Evolutionary conservation across 2,888 invertebrate genomes (phyloP), one percentile per base, ranked within the genome.

Genomic region (Parnassius glacialis): DNA sequence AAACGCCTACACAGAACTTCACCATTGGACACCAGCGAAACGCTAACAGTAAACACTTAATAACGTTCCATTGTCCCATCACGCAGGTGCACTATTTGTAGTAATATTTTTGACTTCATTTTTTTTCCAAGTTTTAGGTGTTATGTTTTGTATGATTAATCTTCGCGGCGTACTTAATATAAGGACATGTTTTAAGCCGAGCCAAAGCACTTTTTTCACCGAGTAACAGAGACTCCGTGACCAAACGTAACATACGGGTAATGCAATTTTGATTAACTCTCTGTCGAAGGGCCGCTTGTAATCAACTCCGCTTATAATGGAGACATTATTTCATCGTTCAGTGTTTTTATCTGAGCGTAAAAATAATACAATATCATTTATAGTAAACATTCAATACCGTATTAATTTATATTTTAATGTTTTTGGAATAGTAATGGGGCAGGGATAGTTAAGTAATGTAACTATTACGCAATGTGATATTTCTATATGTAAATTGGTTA

Each of bases 191-290:
- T 66, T 63, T 69, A 70, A 67, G 74, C 25, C 50, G 25, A 20
- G 25, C 12, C 50, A n/a, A 20, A 34, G 43, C 13, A 9, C 43
- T 52, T 88, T 88, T 81, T 82, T 70, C 70, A 54, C 58, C 68
- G 68, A 62, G 66, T 69, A 67, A 70, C 74, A 68, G 74, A 70
- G 74, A 67, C 70, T 78, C 77, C 84, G 83, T 85, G 85, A 84
- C 85, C 79, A 83, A 85, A 80, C 71, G 77, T 78, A 78, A 74
- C 76, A 79, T 69, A 72, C 67, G 64, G 65, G 71, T 87, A 89
- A 90, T 90, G 85, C 83, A 87, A 84, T 87, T 90, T 87, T 87
- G 89, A 90, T 90, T 84, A 85, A 84, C 83, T 81, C 69, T 75
- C 70, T 73, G 76, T 69, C 73, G 75, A 74, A 76, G 76, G 73